Evolutionary conservation across 1,140 invertebrate genomes (phyloP), one percentile per base, ranked within the genome.

Genomic region (Drosophila ambigua): DNA sequence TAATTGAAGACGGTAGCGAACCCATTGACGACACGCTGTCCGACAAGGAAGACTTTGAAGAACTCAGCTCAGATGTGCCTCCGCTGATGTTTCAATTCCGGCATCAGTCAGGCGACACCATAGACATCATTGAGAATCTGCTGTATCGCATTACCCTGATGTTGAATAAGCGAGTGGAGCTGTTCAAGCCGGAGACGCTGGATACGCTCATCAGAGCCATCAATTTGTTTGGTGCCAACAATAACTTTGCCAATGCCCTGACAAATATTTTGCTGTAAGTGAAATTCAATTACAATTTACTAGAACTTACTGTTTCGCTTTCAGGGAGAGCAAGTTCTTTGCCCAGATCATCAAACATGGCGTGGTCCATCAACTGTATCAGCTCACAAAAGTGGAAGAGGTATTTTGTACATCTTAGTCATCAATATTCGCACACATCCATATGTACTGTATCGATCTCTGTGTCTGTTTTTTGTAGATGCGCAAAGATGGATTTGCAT

Each of bases 201-300:
- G 78, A 90, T 20, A 80, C 88, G 0, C 71, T 91, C 0, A 91
- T 91, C 0, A 69, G 84, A 15, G 90, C 90, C 0, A 85, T 91
- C 1, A 81, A 91, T 44, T 52, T 85, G 3, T 91, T 91, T 66
- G 90, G 90, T 4, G 77, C 73, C 2, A 90, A 91, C 43, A 91
- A 89, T 13, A 91, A 88, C 52, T 91, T 91, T 48, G 60, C 79
- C 31, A 88, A 78, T 61, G 78, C 90, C 8, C 52, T 91, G 9
- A 91, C 90, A 45, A 91, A 91, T 69, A 91, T 91, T 41, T 66
- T 91, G 41, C 76, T 90, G 90, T 91, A 62, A 85, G 90, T 75
- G n/a, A 0, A 20, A 15, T 6, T 20, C 20, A 20, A 0, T 20
- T 20, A 4, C 0, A 16, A 48, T 28, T 3, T 15, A 24, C 26